Evolutionary conservation across 2,888 invertebrate species (phyloP), one percentile per base, ranked within the genome.

Genomic region (Buathra laborator): DNA sequence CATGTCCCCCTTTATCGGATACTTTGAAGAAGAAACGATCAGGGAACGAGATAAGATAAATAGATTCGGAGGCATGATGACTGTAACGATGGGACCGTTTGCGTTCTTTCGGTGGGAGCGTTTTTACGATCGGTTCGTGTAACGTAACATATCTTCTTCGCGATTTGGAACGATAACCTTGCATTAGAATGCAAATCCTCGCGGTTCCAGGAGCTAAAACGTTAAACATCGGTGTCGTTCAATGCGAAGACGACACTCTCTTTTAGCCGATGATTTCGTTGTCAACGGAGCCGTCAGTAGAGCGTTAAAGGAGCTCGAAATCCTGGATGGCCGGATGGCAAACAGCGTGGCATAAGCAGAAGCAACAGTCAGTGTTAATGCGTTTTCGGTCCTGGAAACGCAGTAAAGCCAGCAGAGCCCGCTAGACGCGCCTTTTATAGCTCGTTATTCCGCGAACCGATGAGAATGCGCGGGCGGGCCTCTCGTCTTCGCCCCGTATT

Each of bases 151-250:
- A 59, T 46, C 46, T 72, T 59, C 24, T 29, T 74, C 81, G 77
- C 74, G 19, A 81, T 86, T 86, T 72, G 56, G 0, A 83, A 83
- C 82, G 77, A 82, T 24, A 56, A 87, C 87, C 83, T 85, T 14
- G 79, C 85, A 91, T 91, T 91, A 88, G 87, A 89, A 91, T 90
- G 90, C 90, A 90, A 90, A 89, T 90, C 78, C 43, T 37, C 71
- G 44, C 48, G 51, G 12, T 16, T 71, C 51, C 16, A 7, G n/a
- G 9, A 46, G 24, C 24, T 9, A 56, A 29, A 29, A 7, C 16
- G 46, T 62, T 29, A 59, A 14, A 5, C 6, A 19, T 14, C 10
- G 14, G 51, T 37, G 66, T 37, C 72, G 14, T 37, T 24, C 12
- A 29, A 37, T 48, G 14, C 10, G 32, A 71, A 46, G 19, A 62